Evolutionary conservation across 2,888 invertebrate species (phyloP).

Genomic region (Ochlodes sylvanus): DNA sequence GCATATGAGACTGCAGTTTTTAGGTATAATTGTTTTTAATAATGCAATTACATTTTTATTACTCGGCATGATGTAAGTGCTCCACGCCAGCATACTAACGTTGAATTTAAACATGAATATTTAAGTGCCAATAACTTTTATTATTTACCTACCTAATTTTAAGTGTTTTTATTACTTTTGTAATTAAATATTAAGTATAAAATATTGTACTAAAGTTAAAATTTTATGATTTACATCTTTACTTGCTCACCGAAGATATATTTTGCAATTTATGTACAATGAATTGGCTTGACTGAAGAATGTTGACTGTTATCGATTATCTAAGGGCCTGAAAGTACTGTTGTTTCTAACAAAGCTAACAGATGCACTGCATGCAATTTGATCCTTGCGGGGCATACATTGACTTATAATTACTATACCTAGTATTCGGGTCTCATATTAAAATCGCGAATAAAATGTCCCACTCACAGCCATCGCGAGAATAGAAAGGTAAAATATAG

Average conservation of each 20-base stretch:
- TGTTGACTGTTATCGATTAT: constrained; percentile 8
- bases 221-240: constrained; percentile 27
- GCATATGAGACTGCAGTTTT: constrained; percentile 33
- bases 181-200: constrained; percentile 13
- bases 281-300: not conserved
- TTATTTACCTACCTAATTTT: constrained; percentile 23
- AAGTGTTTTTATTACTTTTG: constrained; percentile 32
- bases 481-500: too few species aligned
- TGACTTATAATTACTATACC: too few species aligned
- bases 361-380: too few species aligned
- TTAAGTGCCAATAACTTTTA: constrained; percentile 39
- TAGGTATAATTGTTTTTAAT: constrained; percentile 21
- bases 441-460: too few species aligned
- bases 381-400: too few species aligned
- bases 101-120: constrained; percentile 23
- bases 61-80: constrained; percentile 19
- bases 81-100: constrained; percentile 7
- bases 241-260: constrained; percentile 15
- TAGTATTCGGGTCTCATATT: too few species aligned
- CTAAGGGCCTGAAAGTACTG: not conserved
- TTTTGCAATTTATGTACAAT: not conserved
- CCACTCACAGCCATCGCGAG: too few species aligned
- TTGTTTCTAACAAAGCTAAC: too few species aligned
- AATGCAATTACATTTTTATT: not conserved
- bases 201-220: constrained; percentile 20